Percentiles rank a stretch among this genome's conserved stretches.
Evolutionary conservation across 2,113 vertebrate genomes (phyloP).

Genomic region (Tinamus guttatus): DNA sequence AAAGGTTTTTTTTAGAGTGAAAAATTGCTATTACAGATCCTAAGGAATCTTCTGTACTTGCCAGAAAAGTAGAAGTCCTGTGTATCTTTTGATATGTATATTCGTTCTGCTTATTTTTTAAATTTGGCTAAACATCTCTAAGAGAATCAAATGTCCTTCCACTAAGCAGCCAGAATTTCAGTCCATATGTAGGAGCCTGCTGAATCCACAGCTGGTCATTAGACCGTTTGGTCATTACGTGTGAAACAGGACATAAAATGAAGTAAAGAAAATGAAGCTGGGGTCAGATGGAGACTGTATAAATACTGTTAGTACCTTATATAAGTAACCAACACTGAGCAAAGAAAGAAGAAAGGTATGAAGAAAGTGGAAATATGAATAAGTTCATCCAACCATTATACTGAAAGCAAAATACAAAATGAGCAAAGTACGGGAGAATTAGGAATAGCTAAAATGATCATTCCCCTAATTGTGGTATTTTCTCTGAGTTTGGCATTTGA

Average conservation of each 20-base stretch:
- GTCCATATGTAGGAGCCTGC: neutral
- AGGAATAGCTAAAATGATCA: neutral
- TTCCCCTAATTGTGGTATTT: neutral
- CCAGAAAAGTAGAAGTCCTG: neutral
- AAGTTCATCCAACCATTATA: neutral
- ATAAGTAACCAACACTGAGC: neutral
- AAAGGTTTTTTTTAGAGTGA: neutral
- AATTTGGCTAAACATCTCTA: neutral
- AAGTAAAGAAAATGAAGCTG: neutral
- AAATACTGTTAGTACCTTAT: neutral
- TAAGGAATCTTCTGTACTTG: neutral
- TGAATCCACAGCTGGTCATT: neutral
- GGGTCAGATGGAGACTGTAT: neutral
- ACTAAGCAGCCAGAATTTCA: neutral
- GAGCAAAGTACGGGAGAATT: neutral
- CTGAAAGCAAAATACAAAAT: neutral
- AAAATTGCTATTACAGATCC: neutral
- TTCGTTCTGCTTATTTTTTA: neutral
- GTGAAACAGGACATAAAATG: neutral
- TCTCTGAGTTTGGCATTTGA: neutral
- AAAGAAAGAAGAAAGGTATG: neutral
- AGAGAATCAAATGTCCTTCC: neutral
- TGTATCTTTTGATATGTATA: neutral
- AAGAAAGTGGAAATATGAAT: neutral
- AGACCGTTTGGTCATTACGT: neutral